Evolutionary conservation across 2,797 vertebrate species (phyloP).

Genomic region (Percopsis omiscomaycus): DNA sequence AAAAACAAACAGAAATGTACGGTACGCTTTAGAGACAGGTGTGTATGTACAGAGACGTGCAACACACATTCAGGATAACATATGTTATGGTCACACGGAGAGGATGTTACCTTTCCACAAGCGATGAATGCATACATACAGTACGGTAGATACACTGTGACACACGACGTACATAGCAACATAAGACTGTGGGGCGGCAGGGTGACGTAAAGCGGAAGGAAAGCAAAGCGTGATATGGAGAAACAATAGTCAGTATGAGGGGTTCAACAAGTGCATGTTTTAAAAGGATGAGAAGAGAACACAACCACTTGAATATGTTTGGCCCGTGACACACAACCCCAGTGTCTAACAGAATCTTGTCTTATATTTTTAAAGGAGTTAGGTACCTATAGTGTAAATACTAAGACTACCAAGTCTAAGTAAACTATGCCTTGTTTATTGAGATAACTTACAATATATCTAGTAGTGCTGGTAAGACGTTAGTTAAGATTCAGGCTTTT

Average conservation of each 20-base stretch:
- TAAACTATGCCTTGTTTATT: slow-evolving; percentile 3
- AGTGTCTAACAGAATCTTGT: background rate
- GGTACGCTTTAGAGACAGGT: background rate
- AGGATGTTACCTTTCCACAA: background rate
- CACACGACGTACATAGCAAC: too few relatives aligned
- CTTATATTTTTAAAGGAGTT: background rate
- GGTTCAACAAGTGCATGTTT: slow-evolving; percentile 4
- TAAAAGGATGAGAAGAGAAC: slow-evolving; percentile 25
- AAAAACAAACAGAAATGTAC: background rate
- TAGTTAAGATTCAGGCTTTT: slow-evolving; percentile 3
- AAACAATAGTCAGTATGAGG: slow-evolving; percentile 9
- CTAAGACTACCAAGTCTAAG: slow-evolving; percentile 6
- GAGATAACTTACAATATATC: background rate
- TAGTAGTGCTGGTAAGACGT: background rate
- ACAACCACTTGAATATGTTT: slow-evolving; percentile 23
- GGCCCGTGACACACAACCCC: slow-evolving; percentile 5
- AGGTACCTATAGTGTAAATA: too few relatives aligned
- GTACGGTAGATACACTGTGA: too few relatives aligned
- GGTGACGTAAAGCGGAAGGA: slow-evolving; percentile 23
- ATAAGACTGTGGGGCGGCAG: slow-evolving; percentile 1
- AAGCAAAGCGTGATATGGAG: slow-evolving; percentile 47
- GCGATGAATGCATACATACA: background rate
- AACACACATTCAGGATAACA: too few relatives aligned
- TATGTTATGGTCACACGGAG: background rate
- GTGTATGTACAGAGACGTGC: too few relatives aligned